Conservation (phyloP, 2,888 invertebrate genomes). For the Meta bourneti region DNA sequence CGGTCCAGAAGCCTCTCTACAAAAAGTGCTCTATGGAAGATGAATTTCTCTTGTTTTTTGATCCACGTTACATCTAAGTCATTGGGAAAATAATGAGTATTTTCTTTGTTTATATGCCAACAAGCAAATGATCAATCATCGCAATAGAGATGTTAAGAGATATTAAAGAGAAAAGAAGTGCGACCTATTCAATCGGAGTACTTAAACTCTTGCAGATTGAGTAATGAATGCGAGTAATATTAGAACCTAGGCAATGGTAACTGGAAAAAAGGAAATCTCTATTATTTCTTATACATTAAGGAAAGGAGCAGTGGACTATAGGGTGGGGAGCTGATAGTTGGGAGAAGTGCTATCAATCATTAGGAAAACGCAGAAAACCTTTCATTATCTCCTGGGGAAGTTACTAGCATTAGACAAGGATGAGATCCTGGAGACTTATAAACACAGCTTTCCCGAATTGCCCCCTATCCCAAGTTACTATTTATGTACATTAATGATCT, state of each 20-base stretch:
- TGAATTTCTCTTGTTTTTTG: too few relatives aligned
- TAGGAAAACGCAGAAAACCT: neutral
- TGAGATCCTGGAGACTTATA: neutral
- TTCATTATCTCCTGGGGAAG: neutral
- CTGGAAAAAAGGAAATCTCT: neutral
- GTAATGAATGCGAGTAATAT: neutral
- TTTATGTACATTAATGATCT: constrained; percentile 1
- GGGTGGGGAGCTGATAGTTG: neutral
- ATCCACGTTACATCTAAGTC: neutral
- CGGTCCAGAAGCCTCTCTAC: too few relatives aligned
- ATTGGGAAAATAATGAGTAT: neutral
- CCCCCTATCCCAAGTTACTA: neutral
- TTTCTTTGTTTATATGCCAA: neutral
- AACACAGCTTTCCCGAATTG: neutral
- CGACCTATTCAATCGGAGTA: neutral
- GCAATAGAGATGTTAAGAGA: neutral
- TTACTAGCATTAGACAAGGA: neutral
- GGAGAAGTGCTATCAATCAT: neutral
- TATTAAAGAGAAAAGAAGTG: neutral
- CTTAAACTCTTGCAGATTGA: neutral
- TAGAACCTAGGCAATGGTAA: neutral
- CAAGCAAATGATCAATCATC: neutral
- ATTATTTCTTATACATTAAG: neutral
- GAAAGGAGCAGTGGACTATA: neutral
- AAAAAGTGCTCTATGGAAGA: too few relatives aligned